Base-by-base conservation (phyloP, 1,140 invertebrate genomes). In the Carcinoscorpius rotundicauda region DNA sequence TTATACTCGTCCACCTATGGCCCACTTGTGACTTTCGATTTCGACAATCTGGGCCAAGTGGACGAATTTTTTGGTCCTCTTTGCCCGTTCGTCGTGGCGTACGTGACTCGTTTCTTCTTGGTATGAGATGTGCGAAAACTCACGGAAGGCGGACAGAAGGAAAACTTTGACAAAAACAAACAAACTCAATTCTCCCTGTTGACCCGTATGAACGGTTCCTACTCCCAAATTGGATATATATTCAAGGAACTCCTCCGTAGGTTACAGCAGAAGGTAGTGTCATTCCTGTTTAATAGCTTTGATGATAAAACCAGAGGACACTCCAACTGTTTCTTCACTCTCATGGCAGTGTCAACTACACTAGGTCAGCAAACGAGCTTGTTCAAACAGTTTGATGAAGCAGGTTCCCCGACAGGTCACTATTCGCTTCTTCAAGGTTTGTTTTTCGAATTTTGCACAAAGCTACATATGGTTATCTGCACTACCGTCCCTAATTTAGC, bases 81-180 rank as follows among this genome's bases (percentile, higher is more conserved):
- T 3, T 96, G 92, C 76, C 90, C 93, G 71, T 96, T 93, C 76
- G 89, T 89, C 4, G 82, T 96, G 62, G 91, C 92, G 1, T 91
- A 91, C 1, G 89, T 97, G 3, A 87, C 89, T 0, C 80, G 92
- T 9, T 94, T 93, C 73, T 84, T 89, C 2, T 85, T 87, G 4
- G 83, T 83, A n/a, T 97, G 93, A 93, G 80, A 85, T 3, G 87
- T 93, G 11, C 92, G 93, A 0, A 84, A 96, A 2, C 75, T 96
- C 5, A 93, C 90, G 3, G 84, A 90, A 0, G 89, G 88, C 0
- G 92, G 85, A 0, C 86, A 89, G 72, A 88, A 88, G 0, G 85
- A 89, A 64, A 85, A 87, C 57, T 93, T 93, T 75, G 82, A 80
- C 52, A n/a, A n/a, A n/a, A 78, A 83, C 75, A 87, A 87, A 72